A percentile compares a stretch with the other conserved stretches of the same genome.
phyloP scores from a whole-genome alignment of 2,113 vertebrate species.

The Hassar affinis region DNA sequence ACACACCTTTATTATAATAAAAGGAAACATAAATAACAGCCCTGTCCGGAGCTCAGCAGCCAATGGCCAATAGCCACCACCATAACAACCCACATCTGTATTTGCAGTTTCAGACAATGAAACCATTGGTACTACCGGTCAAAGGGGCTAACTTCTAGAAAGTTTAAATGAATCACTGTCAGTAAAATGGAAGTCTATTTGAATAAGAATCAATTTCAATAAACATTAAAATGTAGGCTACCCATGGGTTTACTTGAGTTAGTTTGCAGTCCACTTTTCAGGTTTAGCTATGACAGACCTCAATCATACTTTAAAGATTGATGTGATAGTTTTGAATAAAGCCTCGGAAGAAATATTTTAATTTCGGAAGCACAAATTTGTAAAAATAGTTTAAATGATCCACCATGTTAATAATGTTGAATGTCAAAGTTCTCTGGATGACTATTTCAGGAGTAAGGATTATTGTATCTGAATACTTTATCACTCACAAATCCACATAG shows the following conservation, averaged over 20 bases:
- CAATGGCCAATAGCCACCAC: constrained; percentile 37
- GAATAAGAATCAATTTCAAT: neutral
- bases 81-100: constrained; percentile 55
- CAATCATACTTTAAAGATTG: neutral
- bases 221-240: neutral
- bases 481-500: neutral
- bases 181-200: constrained; percentile 5
- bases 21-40: constrained; percentile 23
- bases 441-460: neutral
- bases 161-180: constrained; percentile 10
- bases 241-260: neutral
- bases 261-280: neutral
- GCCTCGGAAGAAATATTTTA: neutral
- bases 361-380: too few species aligned
- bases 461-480: neutral
- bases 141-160: constrained; percentile 26
- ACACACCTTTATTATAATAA: constrained; percentile 36
- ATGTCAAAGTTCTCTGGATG: neutral
- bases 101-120: constrained; percentile 39
- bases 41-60: neutral
- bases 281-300: neutral
- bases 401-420: neutral
- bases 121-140: constrained; percentile 21
- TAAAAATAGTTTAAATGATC: neutral
- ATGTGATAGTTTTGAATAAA: neutral